A percentile compares a stretch with the other conserved stretches of the same genome.
These are phyloP conservation scores for Rallus limicola DNA, from an alignment of 2,113 vertebrate genomes.

Conservation along the genomic window DNA sequence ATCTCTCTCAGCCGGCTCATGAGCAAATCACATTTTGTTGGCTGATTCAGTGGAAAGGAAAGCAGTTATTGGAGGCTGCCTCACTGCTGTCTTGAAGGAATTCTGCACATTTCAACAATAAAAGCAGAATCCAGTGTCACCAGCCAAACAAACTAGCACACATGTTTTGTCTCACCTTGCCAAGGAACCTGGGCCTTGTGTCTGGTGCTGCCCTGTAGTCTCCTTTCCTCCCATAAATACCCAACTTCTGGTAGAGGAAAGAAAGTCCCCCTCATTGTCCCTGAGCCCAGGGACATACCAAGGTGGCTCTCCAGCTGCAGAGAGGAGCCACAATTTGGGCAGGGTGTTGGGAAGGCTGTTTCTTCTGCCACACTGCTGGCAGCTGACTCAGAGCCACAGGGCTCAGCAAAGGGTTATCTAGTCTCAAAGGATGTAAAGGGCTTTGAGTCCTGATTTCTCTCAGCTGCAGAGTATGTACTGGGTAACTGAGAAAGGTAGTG, in stretches of 20 bases:
- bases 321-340: not conserved
- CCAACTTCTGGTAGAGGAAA: not conserved
- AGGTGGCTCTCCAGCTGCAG: not conserved
- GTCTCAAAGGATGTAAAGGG: not conserved
- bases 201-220: no score
- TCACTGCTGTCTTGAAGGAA: not conserved
- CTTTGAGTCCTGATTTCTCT: not conserved
- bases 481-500: not conserved
- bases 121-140: not conserved
- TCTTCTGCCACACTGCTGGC: fast-evolving
- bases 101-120: not conserved
- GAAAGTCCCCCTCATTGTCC: fast-evolving
- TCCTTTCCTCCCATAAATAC: not conserved
- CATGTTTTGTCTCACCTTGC: fast-evolving
- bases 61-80: not conserved
- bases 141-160: not conserved
- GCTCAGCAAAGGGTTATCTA: fast-evolving
- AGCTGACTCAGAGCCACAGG: fast-evolving
- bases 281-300: fast-evolving
- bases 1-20: not conserved
- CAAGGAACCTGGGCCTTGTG: fast-evolving
- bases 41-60: not conserved
- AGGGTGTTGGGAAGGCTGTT: not conserved
- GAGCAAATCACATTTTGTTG: fast-evolving
- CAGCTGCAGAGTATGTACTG: not conserved